phyloP scores from a whole-genome alignment of 2,888 invertebrate genomes.

The Lepidochrysops patricia region DNA sequence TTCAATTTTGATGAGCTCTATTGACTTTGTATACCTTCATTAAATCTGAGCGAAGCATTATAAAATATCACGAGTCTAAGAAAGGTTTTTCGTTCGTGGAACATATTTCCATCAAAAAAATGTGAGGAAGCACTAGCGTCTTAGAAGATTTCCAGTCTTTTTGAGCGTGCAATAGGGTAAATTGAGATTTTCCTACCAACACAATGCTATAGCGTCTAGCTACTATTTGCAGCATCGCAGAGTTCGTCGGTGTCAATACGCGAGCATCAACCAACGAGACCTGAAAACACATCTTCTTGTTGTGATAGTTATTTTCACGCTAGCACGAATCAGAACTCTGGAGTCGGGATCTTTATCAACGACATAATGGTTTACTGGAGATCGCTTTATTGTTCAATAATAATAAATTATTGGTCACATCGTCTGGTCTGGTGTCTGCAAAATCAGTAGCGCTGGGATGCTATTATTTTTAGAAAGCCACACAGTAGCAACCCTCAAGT shows the following conservation, averaged over 20 bases:
- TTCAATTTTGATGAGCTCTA: not conserved
- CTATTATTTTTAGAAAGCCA: no score
- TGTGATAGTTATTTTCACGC: no score
- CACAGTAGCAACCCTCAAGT: not conserved
- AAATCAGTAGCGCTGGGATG: no score
- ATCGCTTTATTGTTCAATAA: no score
- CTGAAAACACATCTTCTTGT: constrained; percentile 42
- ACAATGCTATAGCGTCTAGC: constrained; percentile 41
- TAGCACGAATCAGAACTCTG: not conserved
- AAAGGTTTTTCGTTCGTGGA: not conserved
- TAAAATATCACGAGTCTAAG: not conserved
- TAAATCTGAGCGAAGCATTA: not conserved
- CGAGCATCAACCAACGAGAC: constrained; percentile 39
- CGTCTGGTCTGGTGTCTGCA: no score
- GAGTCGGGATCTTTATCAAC: not conserved
- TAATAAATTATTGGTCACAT: no score
- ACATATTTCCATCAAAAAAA: no score
- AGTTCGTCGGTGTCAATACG: not conserved
- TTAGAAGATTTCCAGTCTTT: no score
- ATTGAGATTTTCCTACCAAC: constrained; percentile 15
- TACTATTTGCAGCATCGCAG: constrained; percentile 38
- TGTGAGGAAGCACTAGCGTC: no score
- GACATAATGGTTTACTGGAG: no score
- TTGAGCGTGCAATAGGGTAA: no score
- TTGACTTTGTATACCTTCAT: not conserved